Conservation (phyloP, 2,797 vertebrate genomes). For the Phaenicophaeus curvirostris region DNA sequence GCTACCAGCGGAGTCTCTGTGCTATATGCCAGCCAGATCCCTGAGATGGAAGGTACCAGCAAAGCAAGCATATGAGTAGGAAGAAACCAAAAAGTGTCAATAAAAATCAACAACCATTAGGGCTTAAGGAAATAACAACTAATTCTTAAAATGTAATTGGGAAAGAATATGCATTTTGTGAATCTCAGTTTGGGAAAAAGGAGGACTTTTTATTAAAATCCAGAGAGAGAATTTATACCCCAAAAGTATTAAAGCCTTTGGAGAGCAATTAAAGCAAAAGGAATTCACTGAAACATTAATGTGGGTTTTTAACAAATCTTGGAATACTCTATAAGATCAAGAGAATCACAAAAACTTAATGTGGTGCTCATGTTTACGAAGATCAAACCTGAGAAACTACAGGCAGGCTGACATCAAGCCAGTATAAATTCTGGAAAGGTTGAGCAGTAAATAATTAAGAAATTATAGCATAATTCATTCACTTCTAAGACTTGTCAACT, state of each 20-base stretch:
- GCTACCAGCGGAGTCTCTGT: background rate
- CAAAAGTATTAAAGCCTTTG: constrained; percentile 1
- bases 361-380: background rate
- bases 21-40: background rate
- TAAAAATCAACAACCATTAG: background rate
- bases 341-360: background rate
- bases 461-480: constrained; percentile 28
- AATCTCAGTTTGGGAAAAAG: background rate
- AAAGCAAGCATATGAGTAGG: background rate
- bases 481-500: constrained; percentile 41
- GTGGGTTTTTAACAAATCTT: constrained; percentile 8
- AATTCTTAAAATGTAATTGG: background rate
- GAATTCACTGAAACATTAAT: constrained; percentile 10
- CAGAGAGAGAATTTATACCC: background rate
- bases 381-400: constrained; percentile 18
- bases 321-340: constrained; percentile 1
- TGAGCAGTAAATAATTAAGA: constrained; percentile 59
- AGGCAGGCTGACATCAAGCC: background rate
- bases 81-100: background rate
- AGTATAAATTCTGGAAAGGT: constrained; percentile 14
- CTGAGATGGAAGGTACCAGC: background rate
- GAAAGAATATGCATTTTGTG: background rate
- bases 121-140: background rate
- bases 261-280: constrained; percentile 30
- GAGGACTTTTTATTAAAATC: background rate